Evolutionary conservation across 2,113 vertebrate species (phyloP).

Genomic region (Meriones unguiculatus): DNA sequence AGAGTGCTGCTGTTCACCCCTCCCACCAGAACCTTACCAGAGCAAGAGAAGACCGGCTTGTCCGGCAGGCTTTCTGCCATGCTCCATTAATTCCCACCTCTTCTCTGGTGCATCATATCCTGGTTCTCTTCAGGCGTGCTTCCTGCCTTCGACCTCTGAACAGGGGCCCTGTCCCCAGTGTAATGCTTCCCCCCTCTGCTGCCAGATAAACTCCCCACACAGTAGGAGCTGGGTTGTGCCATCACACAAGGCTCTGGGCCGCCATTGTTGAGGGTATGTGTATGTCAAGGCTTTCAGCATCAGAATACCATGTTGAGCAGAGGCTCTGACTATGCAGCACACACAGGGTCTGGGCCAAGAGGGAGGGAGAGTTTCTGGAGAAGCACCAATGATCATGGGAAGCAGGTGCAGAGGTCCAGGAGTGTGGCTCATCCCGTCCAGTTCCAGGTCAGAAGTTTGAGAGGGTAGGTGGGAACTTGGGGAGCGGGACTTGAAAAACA

Average conservation of each 20-base stretch:
- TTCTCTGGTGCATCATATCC: neutral
- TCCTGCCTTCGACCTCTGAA: slow-evolving; percentile 8
- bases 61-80: neutral
- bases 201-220: neutral
- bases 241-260: slow-evolving; percentile 64
- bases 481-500: neutral
- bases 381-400: slow-evolving; percentile 61
- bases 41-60: neutral
- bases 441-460: slow-evolving; percentile 72
- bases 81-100: neutral
- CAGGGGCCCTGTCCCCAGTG: neutral
- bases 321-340: slow-evolving; percentile 50
- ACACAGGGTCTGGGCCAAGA: slow-evolving; percentile 52
- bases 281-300: slow-evolving; percentile 65
- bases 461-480: slow-evolving; percentile 49
- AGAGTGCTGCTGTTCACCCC: neutral
- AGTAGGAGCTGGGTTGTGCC: slow-evolving; percentile 56
- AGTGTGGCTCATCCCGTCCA: slow-evolving; percentile 57
- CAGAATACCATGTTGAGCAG: slow-evolving; percentile 49
- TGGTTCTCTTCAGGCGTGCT: neutral
- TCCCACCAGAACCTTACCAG: neutral
- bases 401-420: slow-evolving; percentile 57
- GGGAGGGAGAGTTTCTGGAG: slow-evolving; percentile 55
- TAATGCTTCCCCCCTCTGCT: neutral
- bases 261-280: slow-evolving; percentile 58